phyloP scores from a whole-genome alignment of 2,797 vertebrate species.

The Coreius guichenoti region DNA sequence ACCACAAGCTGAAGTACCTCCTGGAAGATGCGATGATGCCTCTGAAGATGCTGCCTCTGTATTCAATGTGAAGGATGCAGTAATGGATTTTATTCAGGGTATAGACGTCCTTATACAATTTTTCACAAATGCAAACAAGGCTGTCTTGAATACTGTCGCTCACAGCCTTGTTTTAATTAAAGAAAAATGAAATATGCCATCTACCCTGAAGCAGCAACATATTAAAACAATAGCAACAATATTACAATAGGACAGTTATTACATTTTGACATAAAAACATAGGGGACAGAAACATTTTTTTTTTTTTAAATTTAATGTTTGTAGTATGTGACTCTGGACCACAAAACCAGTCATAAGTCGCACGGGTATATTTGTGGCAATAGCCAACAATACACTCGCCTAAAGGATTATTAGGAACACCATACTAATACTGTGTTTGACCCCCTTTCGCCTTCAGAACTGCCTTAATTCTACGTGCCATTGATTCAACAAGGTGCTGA shows the following conservation, averaged over 20 bases:
- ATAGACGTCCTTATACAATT: neutral
- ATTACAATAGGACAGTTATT: neutral
- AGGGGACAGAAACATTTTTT: too few relatives aligned
- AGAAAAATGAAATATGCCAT: neutral
- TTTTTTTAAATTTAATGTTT: neutral
- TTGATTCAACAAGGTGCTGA: too few relatives aligned
- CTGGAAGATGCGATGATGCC: neutral
- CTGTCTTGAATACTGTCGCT: neutral
- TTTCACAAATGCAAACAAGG: neutral
- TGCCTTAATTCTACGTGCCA: too few relatives aligned
- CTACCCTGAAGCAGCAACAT: neutral
- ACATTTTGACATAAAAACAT: neutral
- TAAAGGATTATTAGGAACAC: too few relatives aligned
- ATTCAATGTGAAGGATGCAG: neutral
- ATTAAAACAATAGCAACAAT: neutral
- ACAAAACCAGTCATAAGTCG: too few relatives aligned
- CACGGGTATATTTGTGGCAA: too few relatives aligned
- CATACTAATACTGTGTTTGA: too few relatives aligned
- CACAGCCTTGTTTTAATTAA: neutral
- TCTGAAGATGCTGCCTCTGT: neutral
- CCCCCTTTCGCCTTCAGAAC: too few relatives aligned
- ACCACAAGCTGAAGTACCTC: constrained; percentile 10
- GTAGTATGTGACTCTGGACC: too few relatives aligned
- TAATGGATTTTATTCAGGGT: neutral
- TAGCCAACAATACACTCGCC: too few relatives aligned